Conservation (phyloP, 2,888 invertebrate species). For the Sympetrum striolatum region DNA sequence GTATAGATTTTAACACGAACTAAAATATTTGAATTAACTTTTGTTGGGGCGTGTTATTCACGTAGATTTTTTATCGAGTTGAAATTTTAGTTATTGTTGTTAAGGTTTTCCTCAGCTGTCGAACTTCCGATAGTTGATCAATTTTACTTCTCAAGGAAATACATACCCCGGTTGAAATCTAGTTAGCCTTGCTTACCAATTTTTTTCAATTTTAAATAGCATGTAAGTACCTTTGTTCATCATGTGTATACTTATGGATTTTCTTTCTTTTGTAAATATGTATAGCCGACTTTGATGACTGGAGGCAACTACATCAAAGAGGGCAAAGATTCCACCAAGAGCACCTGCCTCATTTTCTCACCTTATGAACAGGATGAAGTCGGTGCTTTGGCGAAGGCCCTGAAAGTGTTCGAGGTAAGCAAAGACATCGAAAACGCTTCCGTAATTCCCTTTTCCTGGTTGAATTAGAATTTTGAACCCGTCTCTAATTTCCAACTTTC, state of each 20-base stretch:
- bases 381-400: slow-evolving; percentile 86
- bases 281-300: slow-evolving; percentile 78
- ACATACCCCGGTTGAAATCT: not conserved
- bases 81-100: too few relatives aligned
- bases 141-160: not conserved
- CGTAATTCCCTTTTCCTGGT: too few relatives aligned
- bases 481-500: not conserved
- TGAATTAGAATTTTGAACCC: not conserved
- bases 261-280: slow-evolving; percentile 45
- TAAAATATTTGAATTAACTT: not conserved
- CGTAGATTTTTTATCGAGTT: not conserved
- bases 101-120: not conserved
- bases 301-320: slow-evolving; percentile 86
- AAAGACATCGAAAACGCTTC: not conserved
- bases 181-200: not conserved
- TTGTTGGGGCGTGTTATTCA: not conserved
- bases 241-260: not conserved
- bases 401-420: slow-evolving; percentile 85
- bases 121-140: not conserved
- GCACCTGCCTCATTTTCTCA: slow-evolving; percentile 86
- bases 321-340: slow-evolving; percentile 76
- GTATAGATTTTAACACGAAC: not conserved
- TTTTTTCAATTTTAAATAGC: not conserved
- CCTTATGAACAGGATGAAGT: slow-evolving; percentile 81
- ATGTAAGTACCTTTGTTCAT: not conserved